Evolutionary conservation across 2,888 invertebrate species (phyloP).

Genomic region (Nomada ferruginata): DNA sequence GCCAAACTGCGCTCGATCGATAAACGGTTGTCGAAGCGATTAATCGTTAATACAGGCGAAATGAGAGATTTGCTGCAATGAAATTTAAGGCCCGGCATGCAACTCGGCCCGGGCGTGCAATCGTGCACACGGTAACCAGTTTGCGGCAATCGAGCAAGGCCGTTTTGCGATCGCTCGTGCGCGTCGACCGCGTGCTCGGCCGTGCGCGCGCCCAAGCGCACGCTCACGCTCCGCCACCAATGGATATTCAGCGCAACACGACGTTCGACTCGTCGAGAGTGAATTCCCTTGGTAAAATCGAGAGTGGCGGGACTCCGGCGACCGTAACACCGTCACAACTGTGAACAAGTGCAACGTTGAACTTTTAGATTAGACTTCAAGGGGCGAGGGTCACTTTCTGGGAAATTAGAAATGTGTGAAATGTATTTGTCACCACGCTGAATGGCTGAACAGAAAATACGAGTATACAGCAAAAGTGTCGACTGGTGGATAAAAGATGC

Average conservation of each 20-base stretch:
- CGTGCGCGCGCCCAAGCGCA: conserved; percentile 24
- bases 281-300: conserved; percentile 77
- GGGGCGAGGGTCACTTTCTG: neutral
- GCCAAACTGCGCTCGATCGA: conserved; percentile 13
- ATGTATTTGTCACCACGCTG: too few relatives aligned
- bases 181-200: conserved; percentile 60
- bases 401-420: too few relatives aligned
- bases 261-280: conserved; percentile 71
- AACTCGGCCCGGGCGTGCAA: conserved; percentile 26
- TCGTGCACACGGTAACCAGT: conserved; percentile 57
- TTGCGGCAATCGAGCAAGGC: conserved; percentile 69
- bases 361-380: neutral
- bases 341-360: conserved; percentile 18
- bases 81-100: conserved; percentile 55
- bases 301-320: conserved; percentile 69
- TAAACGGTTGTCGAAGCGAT: conserved; percentile 40
- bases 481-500: too few relatives aligned
- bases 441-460: too few relatives aligned
- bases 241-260: conserved; percentile 67
- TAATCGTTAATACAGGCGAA: conserved; percentile 51
- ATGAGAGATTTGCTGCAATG: conserved; percentile 53
- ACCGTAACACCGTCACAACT: conserved; percentile 68
- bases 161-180: conserved; percentile 75
- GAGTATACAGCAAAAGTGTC: too few relatives aligned
- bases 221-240: conserved; percentile 59